Conservation (phyloP, 2,888 invertebrate genomes). For the Vesta saturnalis region DNA sequence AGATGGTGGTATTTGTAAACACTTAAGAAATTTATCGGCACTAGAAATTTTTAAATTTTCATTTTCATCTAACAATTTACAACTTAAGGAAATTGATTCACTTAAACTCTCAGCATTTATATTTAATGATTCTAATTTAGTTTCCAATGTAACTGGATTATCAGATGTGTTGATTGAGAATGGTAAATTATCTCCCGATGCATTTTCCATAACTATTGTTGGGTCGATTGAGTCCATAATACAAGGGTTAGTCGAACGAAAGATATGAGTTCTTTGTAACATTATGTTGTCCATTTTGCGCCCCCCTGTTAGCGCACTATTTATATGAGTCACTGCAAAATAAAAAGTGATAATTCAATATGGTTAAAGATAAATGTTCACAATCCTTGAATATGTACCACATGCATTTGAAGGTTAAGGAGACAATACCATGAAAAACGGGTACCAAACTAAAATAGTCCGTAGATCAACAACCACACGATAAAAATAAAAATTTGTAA, state of each 20-base stretch:
- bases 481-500: constrained; percentile 16
- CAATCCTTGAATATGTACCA: background rate
- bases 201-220: constrained; percentile 36
- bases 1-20: constrained; percentile 62
- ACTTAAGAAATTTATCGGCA: constrained; percentile 65
- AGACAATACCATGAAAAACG: background rate
- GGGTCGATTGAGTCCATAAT: constrained; percentile 55
- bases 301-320: constrained; percentile 37
- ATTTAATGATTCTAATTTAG: constrained; percentile 42
- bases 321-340: constrained; percentile 51
- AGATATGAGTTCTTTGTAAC: constrained; percentile 36
- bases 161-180: constrained; percentile 21
- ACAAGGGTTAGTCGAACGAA: constrained; percentile 45
- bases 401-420: constrained; percentile 13
- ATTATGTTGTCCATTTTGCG: constrained; percentile 47
- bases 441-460: background rate
- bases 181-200: constrained; percentile 29
- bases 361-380: background rate
- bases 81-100: constrained; percentile 55
- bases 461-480: constrained; percentile 12
- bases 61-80: constrained; percentile 70
- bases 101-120: constrained; percentile 38
- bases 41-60: constrained; percentile 69
- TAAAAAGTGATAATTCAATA: constrained; percentile 19
- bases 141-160: constrained; percentile 19